Evolutionary conservation across 2,797 vertebrate species (phyloP).

Genomic region (Diplodus sargus): DNA sequence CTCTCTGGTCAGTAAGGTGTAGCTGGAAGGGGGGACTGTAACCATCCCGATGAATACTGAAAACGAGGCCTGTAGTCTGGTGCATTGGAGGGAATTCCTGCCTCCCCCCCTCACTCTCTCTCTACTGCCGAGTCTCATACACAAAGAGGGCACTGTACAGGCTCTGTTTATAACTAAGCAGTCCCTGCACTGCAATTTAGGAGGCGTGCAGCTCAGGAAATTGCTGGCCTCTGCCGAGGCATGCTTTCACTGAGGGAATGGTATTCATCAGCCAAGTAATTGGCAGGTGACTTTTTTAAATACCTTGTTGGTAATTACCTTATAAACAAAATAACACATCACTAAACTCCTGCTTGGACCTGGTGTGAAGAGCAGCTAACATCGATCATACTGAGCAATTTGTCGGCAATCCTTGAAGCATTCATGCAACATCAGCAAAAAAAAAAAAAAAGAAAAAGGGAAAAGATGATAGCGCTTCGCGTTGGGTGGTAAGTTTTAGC

Average conservation of each 20-base stretch:
- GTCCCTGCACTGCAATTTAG: slow-evolving; percentile 95
- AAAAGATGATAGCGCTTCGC: slow-evolving; percentile 1
- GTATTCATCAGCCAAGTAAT: slow-evolving; percentile 94
- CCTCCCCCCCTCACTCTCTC: slow-evolving; percentile 65
- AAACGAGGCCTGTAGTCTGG: slow-evolving; percentile 89
- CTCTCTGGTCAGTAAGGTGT: slow-evolving; percentile 64
- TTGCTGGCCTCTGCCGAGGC: slow-evolving; percentile 92
- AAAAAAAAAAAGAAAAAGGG: background rate
- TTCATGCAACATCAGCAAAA: slow-evolving; percentile 8
- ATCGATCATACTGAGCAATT: slow-evolving; percentile 65
- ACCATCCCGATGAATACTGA: slow-evolving; percentile 83
- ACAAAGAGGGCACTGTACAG: slow-evolving; percentile 93
- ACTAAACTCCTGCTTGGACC: slow-evolving; percentile 82
- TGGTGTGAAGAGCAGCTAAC: slow-evolving; percentile 74
- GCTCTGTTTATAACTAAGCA: slow-evolving; percentile 86
- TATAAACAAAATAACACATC: slow-evolving; percentile 93
- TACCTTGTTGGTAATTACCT: slow-evolving; percentile 97
- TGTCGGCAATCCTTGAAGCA: slow-evolving; percentile 48
- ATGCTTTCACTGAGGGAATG: slow-evolving; percentile 94
- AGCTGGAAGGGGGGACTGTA: slow-evolving; percentile 63
- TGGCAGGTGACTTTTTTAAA: slow-evolving; percentile 92
- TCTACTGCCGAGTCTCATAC: slow-evolving; percentile 70
- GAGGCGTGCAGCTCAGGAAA: slow-evolving; percentile 96
- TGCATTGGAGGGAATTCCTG: slow-evolving; percentile 86
- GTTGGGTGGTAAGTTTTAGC: slow-evolving; percentile 65